These are phyloP conservation scores for Sebastes hopkinsi DNA, from an alignment of 2,797 vertebrate genomes.

Conservation along the genomic window DNA sequence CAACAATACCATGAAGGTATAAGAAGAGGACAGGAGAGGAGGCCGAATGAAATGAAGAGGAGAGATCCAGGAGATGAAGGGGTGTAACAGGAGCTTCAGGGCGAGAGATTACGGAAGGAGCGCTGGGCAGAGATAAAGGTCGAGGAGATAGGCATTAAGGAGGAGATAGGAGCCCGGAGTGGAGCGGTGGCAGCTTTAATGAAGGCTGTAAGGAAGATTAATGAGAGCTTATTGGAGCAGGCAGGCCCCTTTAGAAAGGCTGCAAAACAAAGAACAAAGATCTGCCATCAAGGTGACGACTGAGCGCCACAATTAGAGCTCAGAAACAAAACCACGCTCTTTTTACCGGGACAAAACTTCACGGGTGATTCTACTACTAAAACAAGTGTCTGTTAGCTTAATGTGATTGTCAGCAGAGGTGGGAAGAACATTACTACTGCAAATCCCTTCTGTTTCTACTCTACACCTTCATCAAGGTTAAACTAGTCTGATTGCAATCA, in stretches of 20 bases:
- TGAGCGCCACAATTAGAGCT: conserved; percentile 36
- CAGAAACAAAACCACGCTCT: neutral
- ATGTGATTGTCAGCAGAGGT: neutral
- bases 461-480: neutral
- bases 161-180: conserved; percentile 32
- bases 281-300: conserved; percentile 44
- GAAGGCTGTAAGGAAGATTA: conserved; percentile 75
- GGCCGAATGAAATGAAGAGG: neutral
- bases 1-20: neutral
- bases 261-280: conserved; percentile 42
- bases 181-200: conserved; percentile 61
- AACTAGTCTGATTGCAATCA: neutral
- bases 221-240: conserved; percentile 63
- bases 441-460: neutral
- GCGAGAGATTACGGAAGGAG: conserved; percentile 44
- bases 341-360: neutral
- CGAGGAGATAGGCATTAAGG: conserved; percentile 32
- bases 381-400: neutral
- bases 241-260: conserved; percentile 43
- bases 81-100: conserved; percentile 2
- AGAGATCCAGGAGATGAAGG: conserved; percentile 8
- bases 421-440: neutral
- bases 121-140: conserved; percentile 56
- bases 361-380: neutral
- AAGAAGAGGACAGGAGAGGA: neutral